Base-by-base conservation (phyloP, 2,113 vertebrate genomes). In the Paradoxurus hermaphroditus region DNA sequence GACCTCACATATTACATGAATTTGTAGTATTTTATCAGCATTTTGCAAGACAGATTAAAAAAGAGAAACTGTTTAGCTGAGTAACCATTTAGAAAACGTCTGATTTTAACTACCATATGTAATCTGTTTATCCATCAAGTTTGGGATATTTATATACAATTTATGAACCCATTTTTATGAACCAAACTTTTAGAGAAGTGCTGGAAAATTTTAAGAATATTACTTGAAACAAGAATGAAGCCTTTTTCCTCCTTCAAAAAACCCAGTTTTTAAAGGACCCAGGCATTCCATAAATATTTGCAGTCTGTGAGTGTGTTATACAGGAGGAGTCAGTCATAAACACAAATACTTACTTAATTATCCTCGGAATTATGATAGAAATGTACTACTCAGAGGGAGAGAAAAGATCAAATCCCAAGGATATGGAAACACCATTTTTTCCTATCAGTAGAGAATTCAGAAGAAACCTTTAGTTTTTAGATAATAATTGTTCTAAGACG, bases 271-370 rank as follows among this genome's bases (percentile, higher is more conserved):
- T 65, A 46, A 12, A 51, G 23, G 36, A 25, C 5, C 14, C 15
- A 77, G 31, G 25, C 4, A 95, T 90, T 97, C 94, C 36, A 53
- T 72, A 53, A 86, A 14, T 23, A 56, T 67, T 73, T 96, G 95
- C 65, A 49, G 9, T 21, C 53, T 31, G 0, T 31, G 1, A 63
- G 18, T 75, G 12, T 78, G 19, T 44, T 62, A 21, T 68, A 13
- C 21, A 59, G 10, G 10, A 92, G 13, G 68, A n/a, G 25, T 46
- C 25, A 41, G 29, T 86, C 16, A 73, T 84, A 85, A 93, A 62
- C 87, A n/a, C 78, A 78, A 96, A 78, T 82, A 89, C 44, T 82
- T 91, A 72, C 31, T 65, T 14, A 97, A 16, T 39, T 86, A 0
- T 85, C 36, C 21, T 92, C 41, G 75, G 10, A 75, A 95, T 67